Evolutionary conservation across 2,888 invertebrate species (phyloP).

Genomic region (Ctenicera cuprea): DNA sequence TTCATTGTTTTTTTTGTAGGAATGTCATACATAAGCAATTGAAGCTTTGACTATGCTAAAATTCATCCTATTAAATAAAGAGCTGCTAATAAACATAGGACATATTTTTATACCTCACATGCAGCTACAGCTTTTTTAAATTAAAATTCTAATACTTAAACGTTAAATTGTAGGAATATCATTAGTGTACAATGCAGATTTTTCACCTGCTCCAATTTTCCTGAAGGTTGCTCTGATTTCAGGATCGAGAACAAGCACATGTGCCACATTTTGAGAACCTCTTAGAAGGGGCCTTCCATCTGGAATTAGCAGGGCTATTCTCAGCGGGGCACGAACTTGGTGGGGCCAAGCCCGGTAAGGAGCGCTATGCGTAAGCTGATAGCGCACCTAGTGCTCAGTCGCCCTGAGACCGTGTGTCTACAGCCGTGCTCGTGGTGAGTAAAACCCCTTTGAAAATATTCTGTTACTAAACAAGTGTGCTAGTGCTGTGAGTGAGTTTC

Average conservation of each 20-base stretch:
- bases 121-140: too few species aligned
- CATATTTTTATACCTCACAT: too few species aligned
- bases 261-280: constrained; percentile 58
- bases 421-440: constrained; percentile 64
- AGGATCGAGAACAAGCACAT: constrained; percentile 6
- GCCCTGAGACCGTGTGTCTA: constrained; percentile 65
- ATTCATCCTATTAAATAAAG: too few species aligned
- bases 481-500: constrained; percentile 22
- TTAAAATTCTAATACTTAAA: too few species aligned
- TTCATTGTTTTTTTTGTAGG: too few species aligned
- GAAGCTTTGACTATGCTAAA: too few species aligned
- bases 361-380: constrained; percentile 63
- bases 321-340: constrained; percentile 57
- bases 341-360: constrained; percentile 61
- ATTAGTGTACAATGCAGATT: too few species aligned
- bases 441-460: constrained; percentile 33
- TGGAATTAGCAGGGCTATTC: constrained; percentile 60
- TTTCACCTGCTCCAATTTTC: background rate
- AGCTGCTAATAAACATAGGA: too few species aligned
- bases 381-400: constrained; percentile 63
- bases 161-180: too few species aligned
- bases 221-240: constrained; percentile 37
- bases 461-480: constrained; percentile 13
- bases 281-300: constrained; percentile 50
- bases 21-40: too few species aligned